These are phyloP conservation scores for Benthosema pterotum DNA, from an alignment of 2,797 vertebrate genomes.

Conservation along the genomic window DNA sequence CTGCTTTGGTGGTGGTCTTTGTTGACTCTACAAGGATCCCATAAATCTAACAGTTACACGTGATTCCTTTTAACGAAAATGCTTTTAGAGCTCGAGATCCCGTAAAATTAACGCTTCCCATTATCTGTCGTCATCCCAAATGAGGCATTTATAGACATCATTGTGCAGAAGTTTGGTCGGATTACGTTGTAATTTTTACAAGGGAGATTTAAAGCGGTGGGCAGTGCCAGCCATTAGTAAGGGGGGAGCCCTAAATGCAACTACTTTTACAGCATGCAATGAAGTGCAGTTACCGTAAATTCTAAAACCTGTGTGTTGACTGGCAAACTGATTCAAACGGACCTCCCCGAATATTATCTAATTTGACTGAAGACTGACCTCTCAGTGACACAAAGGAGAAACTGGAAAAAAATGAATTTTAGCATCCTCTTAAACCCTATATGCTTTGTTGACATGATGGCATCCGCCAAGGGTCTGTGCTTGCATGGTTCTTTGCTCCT, in stretches of 20 bases:
- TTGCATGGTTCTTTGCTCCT: too few relatives aligned
- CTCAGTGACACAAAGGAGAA: constrained; percentile 4
- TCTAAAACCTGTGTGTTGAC: constrained; percentile 32
- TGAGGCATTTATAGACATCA: constrained; percentile 28
- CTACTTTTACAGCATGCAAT: constrained; percentile 55
- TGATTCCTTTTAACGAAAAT: constrained; percentile 21
- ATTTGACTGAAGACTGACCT: constrained; percentile 12
- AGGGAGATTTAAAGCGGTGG: constrained; percentile 36
- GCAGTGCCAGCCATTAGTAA: constrained; percentile 25
- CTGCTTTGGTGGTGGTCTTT: too few relatives aligned
- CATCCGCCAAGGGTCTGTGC: too few relatives aligned
- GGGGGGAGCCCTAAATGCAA: constrained; percentile 16
- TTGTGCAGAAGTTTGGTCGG: constrained; percentile 36
- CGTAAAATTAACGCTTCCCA: constrained; percentile 41
- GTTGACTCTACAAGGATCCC: too few relatives aligned
- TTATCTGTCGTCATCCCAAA: constrained; percentile 6
- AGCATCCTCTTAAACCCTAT: too few relatives aligned
- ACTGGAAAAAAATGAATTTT: constrained; percentile 1
- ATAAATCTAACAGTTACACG: constrained; percentile 6
- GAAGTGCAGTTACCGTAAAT: constrained; percentile 59
- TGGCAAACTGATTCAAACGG: constrained; percentile 33
- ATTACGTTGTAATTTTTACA: constrained; percentile 52
- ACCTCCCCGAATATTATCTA: constrained; percentile 36
- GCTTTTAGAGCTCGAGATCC: constrained; percentile 10
- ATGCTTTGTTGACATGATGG: too few relatives aligned